Conservation (phyloP, 2,113 vertebrate genomes). For the Calyptomena viridis region DNA sequence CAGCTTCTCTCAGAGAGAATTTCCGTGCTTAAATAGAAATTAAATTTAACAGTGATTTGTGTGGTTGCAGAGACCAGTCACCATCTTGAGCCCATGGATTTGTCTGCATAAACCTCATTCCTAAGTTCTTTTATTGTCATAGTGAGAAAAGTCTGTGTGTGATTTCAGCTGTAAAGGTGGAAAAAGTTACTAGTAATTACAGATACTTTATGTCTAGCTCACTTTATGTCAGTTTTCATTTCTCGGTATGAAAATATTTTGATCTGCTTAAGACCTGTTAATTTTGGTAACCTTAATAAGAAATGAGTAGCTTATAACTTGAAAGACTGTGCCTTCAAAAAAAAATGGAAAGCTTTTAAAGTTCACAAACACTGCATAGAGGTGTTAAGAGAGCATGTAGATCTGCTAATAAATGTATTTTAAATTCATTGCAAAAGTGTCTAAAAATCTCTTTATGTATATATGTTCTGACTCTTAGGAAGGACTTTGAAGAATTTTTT, state of each 20-base stretch:
- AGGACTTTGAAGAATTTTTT: background rate
- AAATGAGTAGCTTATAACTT: background rate
- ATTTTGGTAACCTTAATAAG: background rate
- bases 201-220: background rate
- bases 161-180: background rate
- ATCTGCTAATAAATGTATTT: background rate
- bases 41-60: background rate
- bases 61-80: background rate
- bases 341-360: background rate
- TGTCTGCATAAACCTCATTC: background rate
- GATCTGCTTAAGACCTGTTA: background rate
- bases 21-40: background rate
- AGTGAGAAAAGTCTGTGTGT: background rate
- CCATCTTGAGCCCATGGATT: background rate
- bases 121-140: background rate
- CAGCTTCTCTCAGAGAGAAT: background rate
- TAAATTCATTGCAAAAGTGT: background rate
- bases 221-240: background rate
- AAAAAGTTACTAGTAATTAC: background rate
- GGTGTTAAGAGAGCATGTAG: background rate
- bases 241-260: background rate
- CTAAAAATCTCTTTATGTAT: background rate
- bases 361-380: background rate
- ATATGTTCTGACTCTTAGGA: background rate
- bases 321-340: background rate